phyloP scores from a whole-genome alignment of 2,888 invertebrate species.

The Coecobrya sp. region DNA sequence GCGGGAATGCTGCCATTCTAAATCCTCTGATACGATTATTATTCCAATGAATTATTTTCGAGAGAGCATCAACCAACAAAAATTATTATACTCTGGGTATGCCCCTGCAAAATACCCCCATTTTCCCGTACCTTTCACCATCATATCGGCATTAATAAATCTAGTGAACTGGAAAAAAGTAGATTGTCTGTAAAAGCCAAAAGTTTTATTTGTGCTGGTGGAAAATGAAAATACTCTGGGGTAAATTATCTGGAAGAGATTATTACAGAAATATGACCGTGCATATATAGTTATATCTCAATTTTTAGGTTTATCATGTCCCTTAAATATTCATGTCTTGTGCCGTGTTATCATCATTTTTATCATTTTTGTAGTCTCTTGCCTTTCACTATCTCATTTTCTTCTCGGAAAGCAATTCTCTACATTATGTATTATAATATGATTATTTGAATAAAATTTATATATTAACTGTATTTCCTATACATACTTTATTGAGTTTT shows the following conservation, averaged over 20 bases:
- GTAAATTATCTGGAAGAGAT: slow-evolving; percentile 68
- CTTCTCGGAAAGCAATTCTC: too few relatives aligned
- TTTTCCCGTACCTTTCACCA: neutral
- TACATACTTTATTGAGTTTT: too few relatives aligned
- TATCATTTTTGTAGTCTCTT: neutral
- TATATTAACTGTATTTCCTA: too few relatives aligned
- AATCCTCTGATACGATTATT: slow-evolving; percentile 18
- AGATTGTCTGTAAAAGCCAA: slow-evolving; percentile 2
- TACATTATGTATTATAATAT: too few relatives aligned
- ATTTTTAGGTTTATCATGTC: neutral
- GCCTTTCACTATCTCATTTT: slow-evolving; percentile 28
- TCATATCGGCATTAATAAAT: slow-evolving; percentile 18
- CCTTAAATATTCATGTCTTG: neutral
- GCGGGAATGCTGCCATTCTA: neutral
- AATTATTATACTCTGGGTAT: neutral
- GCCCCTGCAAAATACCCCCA: neutral
- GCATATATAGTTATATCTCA: neutral
- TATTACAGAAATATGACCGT: neutral
- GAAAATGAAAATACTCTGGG: neutral
- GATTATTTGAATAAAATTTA: too few relatives aligned
- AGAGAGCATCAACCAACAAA: neutral
- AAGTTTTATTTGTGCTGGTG: neutral
- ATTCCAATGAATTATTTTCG: slow-evolving; percentile 22
- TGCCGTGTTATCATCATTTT: neutral
- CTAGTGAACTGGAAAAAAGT: slow-evolving; percentile 21